Conservation (phyloP, 2,797 vertebrate genomes). For the Galago senegalensis region DNA sequence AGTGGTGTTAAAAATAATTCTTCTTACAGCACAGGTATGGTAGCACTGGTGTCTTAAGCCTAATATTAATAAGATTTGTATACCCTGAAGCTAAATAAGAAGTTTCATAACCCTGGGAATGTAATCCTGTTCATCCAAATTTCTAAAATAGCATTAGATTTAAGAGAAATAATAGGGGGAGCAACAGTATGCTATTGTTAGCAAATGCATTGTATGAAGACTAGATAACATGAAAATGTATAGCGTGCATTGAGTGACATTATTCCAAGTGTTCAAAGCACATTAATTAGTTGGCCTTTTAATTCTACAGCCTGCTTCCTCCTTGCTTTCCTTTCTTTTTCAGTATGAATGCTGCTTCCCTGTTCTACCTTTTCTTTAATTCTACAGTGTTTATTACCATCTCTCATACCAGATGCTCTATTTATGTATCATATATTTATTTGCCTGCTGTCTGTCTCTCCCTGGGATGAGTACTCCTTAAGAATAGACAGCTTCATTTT, state of each 20-base stretch:
- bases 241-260: background rate
- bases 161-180: constrained; percentile 12
- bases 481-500: background rate
- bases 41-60: constrained; percentile 40
- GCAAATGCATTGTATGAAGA: background rate
- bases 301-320: background rate
- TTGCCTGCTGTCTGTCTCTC: background rate
- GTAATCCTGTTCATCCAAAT: background rate
- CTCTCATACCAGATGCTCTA: background rate
- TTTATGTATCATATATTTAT: background rate
- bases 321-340: background rate
- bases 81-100: constrained; percentile 36
- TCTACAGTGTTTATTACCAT: background rate
- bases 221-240: background rate
- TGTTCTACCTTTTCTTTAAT: background rate
- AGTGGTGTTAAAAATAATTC: constrained; percentile 51
- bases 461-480: background rate
- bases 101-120: background rate
- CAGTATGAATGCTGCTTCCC: background rate
- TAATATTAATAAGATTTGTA: constrained; percentile 44
- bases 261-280: background rate
- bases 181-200: background rate
- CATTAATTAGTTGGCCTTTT: background rate
- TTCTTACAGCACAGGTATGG: background rate
- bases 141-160: constrained; percentile 33